Conservation (phyloP, 64 coral and sea anemone genomes). For the Porites australiensis region DNA sequence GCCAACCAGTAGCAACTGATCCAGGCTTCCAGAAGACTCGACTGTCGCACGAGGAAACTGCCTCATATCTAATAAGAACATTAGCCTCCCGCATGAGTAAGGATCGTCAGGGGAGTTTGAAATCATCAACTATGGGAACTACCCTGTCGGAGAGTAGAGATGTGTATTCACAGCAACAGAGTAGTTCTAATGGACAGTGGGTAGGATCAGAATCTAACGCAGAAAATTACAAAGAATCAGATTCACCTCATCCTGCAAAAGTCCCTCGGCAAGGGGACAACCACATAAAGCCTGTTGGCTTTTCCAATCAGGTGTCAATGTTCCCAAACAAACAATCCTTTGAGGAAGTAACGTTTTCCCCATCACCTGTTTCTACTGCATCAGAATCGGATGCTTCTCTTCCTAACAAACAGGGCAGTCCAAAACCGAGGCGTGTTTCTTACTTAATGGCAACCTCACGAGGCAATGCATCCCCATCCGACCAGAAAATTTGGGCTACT, state of each 20-base stretch:
- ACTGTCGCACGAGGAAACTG: slow-evolving; percentile 43
- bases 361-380: not conserved
- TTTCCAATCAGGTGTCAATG: slow-evolving; percentile 53
- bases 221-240: slow-evolving; percentile 22
- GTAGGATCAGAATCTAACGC: not conserved
- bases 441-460: slow-evolving; percentile 86
- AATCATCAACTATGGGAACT: slow-evolving; percentile 80
- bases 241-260: slow-evolving; percentile 23
- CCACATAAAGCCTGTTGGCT: not conserved
- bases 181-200: not conserved
- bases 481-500: slow-evolving; percentile 30
- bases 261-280: slow-evolving; percentile 40
- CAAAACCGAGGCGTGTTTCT: slow-evolving; percentile 68
- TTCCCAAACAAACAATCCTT: slow-evolving; percentile 46
- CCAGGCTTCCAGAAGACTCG: slow-evolving; percentile 16
- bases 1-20: slow-evolving; percentile 83
- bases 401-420: slow-evolving; percentile 48
- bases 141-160: slow-evolving; percentile 81
- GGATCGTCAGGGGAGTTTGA: slow-evolving; percentile 44
- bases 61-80: slow-evolving; percentile 67
- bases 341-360: slow-evolving; percentile 32
- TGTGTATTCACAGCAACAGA: not conserved
- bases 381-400: slow-evolving; percentile 1
- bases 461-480: not conserved
- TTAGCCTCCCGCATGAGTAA: slow-evolving; percentile 69